A percentile compares a stretch with the other conserved stretches of the same genome.
Conservation (phyloP, 2,888 invertebrate species). For the Zaprionus lineosus region DNA sequence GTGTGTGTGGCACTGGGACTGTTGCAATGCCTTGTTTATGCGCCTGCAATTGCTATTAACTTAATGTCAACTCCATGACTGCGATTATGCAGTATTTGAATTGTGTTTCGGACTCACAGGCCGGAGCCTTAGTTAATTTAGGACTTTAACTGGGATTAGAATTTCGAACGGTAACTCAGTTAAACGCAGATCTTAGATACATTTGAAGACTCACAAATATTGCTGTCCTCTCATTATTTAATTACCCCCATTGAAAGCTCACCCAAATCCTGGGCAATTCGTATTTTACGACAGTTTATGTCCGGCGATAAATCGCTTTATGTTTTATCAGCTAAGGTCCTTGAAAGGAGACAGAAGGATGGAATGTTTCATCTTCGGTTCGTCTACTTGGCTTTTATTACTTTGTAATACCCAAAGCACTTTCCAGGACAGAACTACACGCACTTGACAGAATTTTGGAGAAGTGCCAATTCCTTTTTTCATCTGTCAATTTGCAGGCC, state of each 20-base stretch:
- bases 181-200: too few relatives aligned
- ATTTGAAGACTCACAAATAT: too few relatives aligned
- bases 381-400: not conserved
- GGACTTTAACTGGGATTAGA: not conserved
- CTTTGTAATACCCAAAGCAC: conserved; percentile 25
- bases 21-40: conserved; percentile 43
- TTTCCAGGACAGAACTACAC: conserved; percentile 3
- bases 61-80: conserved; percentile 57
- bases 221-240: too few relatives aligned
- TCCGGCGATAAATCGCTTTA: too few relatives aligned
- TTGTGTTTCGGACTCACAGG: conserved; percentile 31
- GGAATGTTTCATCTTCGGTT: too few relatives aligned
- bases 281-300: too few relatives aligned
- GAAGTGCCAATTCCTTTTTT: conserved; percentile 42
- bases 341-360: too few relatives aligned
- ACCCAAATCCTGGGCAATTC: too few relatives aligned
- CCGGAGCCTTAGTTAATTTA: conserved; percentile 2
- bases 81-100: conserved; percentile 44
- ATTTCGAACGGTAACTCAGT: too few relatives aligned
- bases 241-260: too few relatives aligned
- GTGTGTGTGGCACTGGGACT: conserved; percentile 9
- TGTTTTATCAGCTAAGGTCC: too few relatives aligned
- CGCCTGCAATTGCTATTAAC: conserved; percentile 48
- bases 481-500: conserved; percentile 46
- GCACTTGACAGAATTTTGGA: conserved; percentile 1